Conservation (phyloP, 2,113 vertebrate genomes). For the Coptodon bakossiorum region DNA sequence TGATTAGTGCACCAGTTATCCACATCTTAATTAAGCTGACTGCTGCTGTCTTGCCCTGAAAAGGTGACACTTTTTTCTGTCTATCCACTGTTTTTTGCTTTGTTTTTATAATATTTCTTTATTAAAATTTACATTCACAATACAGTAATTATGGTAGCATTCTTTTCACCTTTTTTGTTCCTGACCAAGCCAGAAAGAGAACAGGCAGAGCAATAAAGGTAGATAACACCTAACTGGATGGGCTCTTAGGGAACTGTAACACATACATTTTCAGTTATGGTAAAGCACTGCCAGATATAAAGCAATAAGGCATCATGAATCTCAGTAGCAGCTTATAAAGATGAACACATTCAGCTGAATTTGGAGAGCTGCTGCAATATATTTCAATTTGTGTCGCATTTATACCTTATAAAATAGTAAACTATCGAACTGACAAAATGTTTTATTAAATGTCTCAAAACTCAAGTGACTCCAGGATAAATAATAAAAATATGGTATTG, state of each 20-base stretch:
- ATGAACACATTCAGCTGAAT: slow-evolving; percentile 41
- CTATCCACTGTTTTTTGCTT: neutral
- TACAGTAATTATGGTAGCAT: neutral
- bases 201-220: neutral
- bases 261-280: slow-evolving; percentile 5
- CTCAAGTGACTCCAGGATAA: neutral
- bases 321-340: neutral
- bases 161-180: neutral
- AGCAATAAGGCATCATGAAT: slow-evolving; percentile 14
- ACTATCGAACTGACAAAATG: neutral
- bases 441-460: neutral
- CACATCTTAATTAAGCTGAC: slow-evolving; percentile 40
- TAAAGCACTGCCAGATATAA: slow-evolving; percentile 19
- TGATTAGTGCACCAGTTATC: slow-evolving; percentile 43
- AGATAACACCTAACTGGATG: neutral
- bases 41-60: neutral
- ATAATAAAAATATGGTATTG: neutral
- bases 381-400: slow-evolving; percentile 33
- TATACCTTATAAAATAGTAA: slow-evolving; percentile 36
- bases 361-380: slow-evolving; percentile 22
- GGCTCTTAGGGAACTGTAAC: slow-evolving; percentile 12
- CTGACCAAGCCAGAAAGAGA: neutral
- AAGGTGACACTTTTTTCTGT: slow-evolving; percentile 8
- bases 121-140: neutral
- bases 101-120: neutral